Percentiles rank a stretch among this genome's conserved stretches.
Evolutionary conservation across 2,797 vertebrate genomes (phyloP).

Genomic region (Menidia menidia): DNA sequence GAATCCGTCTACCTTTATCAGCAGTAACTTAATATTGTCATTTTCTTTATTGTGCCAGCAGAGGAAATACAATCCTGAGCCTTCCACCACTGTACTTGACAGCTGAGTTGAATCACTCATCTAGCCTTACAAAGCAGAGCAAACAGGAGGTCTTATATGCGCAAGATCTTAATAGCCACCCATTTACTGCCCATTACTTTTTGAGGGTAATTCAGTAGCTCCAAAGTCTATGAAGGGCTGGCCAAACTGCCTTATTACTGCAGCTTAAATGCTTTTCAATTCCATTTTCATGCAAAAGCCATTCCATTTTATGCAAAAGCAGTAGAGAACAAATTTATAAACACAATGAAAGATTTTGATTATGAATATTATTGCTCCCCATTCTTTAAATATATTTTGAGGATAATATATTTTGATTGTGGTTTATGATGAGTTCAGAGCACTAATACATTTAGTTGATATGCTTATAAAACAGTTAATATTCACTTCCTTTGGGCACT

Average conservation of each 20-base stretch:
- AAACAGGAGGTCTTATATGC: constrained; percentile 38
- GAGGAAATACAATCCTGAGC: too few relatives aligned
- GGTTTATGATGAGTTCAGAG: constrained; percentile 47
- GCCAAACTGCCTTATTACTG: constrained; percentile 67
- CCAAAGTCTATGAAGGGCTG: constrained; percentile 67
- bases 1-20: too few relatives aligned
- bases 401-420: constrained; percentile 61
- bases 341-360: constrained; percentile 74
- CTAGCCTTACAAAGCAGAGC: constrained; percentile 9
- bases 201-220: constrained; percentile 48
- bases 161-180: constrained; percentile 38
- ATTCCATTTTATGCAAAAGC: constrained; percentile 50
- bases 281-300: constrained; percentile 69
- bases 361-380: constrained; percentile 62
- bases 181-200: constrained; percentile 48
- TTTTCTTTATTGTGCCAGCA: too few relatives aligned
- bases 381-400: constrained; percentile 73
- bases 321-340: constrained; percentile 75
- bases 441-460: constrained; percentile 16
- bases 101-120: too few relatives aligned
- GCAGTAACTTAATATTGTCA: too few relatives aligned
- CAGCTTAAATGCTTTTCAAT: constrained; percentile 76
- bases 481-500: constrained; percentile 20
- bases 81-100: too few relatives aligned
- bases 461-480: constrained; percentile 17